phyloP scores from a whole-genome alignment of 2,888 invertebrate genomes.

The Apamea crenata region DNA sequence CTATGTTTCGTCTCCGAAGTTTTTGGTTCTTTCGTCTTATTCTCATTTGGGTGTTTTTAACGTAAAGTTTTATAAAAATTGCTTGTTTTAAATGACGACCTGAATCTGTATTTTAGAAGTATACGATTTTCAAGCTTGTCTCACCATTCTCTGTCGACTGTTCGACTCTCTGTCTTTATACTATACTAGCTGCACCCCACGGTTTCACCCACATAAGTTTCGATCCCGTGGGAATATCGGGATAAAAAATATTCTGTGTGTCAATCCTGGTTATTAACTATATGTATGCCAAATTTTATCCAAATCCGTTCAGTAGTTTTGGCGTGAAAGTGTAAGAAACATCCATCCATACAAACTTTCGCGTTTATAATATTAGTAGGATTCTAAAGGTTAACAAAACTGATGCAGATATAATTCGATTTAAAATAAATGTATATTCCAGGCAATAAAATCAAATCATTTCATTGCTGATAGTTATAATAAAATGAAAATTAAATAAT shows the following conservation, averaged over 20 bases:
- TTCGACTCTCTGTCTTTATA: background rate
- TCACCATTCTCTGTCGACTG: background rate
- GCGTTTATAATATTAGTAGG: no score
- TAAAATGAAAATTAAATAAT: conserved; percentile 25
- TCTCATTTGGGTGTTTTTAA: background rate
- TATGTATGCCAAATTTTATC: no score
- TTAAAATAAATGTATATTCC: background rate
- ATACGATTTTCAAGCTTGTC: background rate
- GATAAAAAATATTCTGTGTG: no score
- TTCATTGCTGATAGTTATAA: conserved; percentile 3
- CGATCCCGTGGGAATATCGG: no score
- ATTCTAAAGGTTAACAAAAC: background rate
- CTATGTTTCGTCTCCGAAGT: conserved; percentile 1
- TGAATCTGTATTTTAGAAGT: background rate
- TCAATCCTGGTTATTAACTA: no score
- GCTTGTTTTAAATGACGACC: background rate
- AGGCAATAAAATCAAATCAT: conserved; percentile 6
- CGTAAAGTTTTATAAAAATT: background rate
- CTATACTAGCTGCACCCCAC: background rate
- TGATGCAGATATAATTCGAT: background rate
- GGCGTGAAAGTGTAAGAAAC: no score
- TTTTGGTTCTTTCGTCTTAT: background rate
- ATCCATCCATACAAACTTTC: no score
- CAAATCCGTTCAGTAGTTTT: no score
- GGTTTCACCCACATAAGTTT: no score